Evolutionary conservation across 2,113 vertebrate species (phyloP), one percentile per base, ranked within the genome.

Genomic region (Physeter macrocephalus): DNA sequence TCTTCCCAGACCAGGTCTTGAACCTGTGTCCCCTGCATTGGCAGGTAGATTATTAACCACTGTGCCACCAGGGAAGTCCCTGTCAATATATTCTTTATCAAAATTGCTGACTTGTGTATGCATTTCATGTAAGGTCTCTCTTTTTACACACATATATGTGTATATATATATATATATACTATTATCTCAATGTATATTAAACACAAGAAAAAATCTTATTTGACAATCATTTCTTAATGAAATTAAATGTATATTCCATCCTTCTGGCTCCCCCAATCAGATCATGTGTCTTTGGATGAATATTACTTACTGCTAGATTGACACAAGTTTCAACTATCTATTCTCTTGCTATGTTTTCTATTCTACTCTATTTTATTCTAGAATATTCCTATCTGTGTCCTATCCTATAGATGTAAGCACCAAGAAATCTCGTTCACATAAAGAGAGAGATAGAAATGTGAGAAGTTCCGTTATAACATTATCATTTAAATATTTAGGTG

Each of bases 151-250:
- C 9, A 39, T 17, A 49, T 0, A 14, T 13, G 3, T 14, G 1
- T 14, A 3, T 14, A 1, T 13, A 49, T 14, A 49, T 52, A 52
- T 52, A 52, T 52, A 15, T 13, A 67, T n/a, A 52, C 8, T 36
- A 23, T 3, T 54, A 41, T 61, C n/a, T 31, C 23, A 69, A 46
- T 62, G 62, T 61, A 62, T 62, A 23, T 34, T 69, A 95, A 86
- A 62, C 11, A 80, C 6, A 27, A 93, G 61, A 62, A 57, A 34
- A 10, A 90, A 52, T 52, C 49, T 52, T 52, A 52, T 62, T 43
- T 36, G 52, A 80, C 23, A 80, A n/a, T 57, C 34, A 29, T 59
- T 94, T 88, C 25, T 78, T 92, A 85, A 74, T 12, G 29, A 92
- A 88, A 85, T 67, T 59, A 46, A 57, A 82, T 43, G 1, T 14